These are phyloP conservation scores for Aselliscus stoliczkanus DNA, from an alignment of 2,797 vertebrate genomes.

Conservation along the genomic window DNA sequence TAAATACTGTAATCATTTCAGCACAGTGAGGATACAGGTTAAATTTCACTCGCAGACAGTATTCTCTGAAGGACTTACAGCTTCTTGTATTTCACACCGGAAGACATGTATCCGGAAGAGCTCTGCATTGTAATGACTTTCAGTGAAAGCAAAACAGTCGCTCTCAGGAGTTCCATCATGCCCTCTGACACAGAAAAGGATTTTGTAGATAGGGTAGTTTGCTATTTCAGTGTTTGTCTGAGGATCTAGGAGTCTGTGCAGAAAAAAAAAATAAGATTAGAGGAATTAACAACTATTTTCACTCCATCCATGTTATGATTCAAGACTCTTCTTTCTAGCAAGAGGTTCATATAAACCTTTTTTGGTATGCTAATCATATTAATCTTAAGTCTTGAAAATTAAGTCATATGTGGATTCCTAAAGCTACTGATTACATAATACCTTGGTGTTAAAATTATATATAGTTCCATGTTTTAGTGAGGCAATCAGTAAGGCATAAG, in stretches of 20 bases:
- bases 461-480: background rate
- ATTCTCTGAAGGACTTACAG: constrained; percentile 85
- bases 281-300: background rate
- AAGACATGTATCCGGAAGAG: constrained; percentile 99
- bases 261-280: constrained; percentile 11
- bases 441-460: background rate
- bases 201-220: constrained; percentile 99
- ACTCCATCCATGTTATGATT: background rate
- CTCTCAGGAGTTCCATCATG: constrained; percentile 96
- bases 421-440: background rate
- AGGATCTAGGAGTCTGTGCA: constrained; percentile 93
- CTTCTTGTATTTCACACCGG: constrained; percentile 98
- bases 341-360: background rate
- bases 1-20: constrained; percentile 14
- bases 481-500: background rate
- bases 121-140: constrained; percentile 98
- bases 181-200: constrained; percentile 97
- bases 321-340: background rate
- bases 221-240: constrained; percentile 94
- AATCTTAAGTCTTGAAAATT: background rate
- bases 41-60: constrained; percentile 1
- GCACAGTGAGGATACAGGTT: background rate
- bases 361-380: background rate
- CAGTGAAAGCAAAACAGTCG: constrained; percentile 99
- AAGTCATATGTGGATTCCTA: background rate